Conservation (phyloP, 2,113 vertebrate genomes). For the Melanerpes formicivorus region DNA sequence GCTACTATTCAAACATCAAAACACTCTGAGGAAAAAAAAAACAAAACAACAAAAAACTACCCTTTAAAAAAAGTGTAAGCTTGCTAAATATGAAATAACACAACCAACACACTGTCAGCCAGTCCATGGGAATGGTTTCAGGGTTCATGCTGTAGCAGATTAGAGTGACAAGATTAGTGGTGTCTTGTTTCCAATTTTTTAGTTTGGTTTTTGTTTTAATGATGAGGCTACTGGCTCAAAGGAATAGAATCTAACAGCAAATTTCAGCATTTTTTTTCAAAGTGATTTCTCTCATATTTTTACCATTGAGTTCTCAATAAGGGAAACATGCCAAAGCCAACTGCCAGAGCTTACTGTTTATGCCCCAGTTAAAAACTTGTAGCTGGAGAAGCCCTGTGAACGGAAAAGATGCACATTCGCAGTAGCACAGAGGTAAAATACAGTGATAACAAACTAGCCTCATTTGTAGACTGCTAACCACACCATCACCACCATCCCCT, state of each 20-base stretch:
- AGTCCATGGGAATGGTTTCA: neutral
- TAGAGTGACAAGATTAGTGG: neutral
- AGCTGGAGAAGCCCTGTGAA: neutral
- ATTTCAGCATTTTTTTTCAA: neutral
- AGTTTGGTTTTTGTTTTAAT: neutral
- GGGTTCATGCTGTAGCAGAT: neutral
- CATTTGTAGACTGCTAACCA: neutral
- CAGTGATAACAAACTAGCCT: neutral
- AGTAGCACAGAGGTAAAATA: neutral
- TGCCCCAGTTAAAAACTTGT: neutral
- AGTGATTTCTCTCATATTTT: neutral
- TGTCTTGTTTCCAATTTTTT: neutral
- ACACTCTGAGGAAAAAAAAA: conserved; percentile 8
- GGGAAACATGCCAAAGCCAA: neutral
- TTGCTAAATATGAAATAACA: conserved; percentile 60
- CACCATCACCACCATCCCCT: too few relatives aligned
- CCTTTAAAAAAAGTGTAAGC: conserved; percentile 48
- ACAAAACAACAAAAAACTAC: neutral
- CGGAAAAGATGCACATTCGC: neutral
- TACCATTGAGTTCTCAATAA: neutral
- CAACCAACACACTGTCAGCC: conserved; percentile 49
- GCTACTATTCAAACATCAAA: conserved; percentile 77
- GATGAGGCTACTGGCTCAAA: neutral
- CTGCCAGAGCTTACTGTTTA: neutral
- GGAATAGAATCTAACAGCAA: neutral